phyloP scores from a whole-genome alignment of 2,113 vertebrate genomes.

The Zootoca vivipara region DNA sequence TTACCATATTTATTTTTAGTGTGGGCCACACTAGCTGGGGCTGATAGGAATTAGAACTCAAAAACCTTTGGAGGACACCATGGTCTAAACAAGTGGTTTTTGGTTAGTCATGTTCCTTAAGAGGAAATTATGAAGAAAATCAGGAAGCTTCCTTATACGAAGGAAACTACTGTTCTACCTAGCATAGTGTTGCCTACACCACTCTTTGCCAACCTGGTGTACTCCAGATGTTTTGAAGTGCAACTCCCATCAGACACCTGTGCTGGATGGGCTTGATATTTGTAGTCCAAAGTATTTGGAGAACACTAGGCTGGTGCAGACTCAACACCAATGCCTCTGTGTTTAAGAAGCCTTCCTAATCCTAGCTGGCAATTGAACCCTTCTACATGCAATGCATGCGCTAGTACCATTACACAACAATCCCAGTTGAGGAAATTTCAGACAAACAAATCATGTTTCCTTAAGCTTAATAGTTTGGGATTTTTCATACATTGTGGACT shows the following conservation, averaged over 20 bases:
- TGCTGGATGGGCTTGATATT: neutral
- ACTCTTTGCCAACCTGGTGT: neutral
- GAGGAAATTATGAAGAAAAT: no score
- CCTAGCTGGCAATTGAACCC: neutral
- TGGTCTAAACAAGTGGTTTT: no score
- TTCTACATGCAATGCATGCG: neutral
- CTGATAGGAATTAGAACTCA: no score
- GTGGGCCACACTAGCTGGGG: no score
- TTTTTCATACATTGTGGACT: neutral
- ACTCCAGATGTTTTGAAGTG: neutral
- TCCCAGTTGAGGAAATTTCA: neutral
- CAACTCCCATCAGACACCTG: neutral
- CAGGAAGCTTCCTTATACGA: neutral
- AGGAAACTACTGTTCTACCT: neutral
- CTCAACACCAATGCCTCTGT: neutral
- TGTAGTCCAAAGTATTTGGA: neutral
- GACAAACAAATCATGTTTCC: neutral
- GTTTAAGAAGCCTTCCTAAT: neutral
- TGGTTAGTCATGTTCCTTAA: no score
- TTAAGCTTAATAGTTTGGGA: neutral
- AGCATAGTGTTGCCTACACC: neutral
- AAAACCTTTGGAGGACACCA: no score
- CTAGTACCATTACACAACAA: neutral
- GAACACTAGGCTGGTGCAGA: neutral
- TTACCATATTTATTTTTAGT: no score